Conservation (phyloP, 2,888 invertebrate species). For the Sarcophaga rosellei region DNA sequence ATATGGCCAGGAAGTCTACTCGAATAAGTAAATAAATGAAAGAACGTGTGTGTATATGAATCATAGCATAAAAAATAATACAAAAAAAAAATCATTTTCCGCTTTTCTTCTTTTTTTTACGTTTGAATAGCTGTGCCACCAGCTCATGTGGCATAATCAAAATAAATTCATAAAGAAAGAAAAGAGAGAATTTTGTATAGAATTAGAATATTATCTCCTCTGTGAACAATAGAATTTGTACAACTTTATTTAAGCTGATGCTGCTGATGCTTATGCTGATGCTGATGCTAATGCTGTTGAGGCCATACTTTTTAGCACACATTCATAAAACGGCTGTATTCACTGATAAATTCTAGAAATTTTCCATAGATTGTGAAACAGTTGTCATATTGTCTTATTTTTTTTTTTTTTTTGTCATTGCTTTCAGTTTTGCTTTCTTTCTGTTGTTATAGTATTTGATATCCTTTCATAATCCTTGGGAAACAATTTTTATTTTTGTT, state of each 20-base stretch:
- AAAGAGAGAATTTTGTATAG: slow-evolving; percentile 15
- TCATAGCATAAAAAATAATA: slow-evolving; percentile 15
- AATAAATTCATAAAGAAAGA: background rate
- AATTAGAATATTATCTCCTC: slow-evolving; percentile 54
- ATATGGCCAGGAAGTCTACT: slow-evolving; percentile 46
- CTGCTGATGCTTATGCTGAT: slow-evolving; percentile 1
- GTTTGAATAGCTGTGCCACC: background rate
- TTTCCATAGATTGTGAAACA: slow-evolving; percentile 35
- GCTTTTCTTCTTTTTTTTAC: slow-evolving; percentile 22
- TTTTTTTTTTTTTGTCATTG: background rate
- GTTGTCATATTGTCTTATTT: background rate
- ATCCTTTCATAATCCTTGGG: slow-evolving; percentile 39
- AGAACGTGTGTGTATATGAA: slow-evolving; percentile 51
- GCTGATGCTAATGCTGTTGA: background rate
- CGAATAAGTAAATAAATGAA: slow-evolving; percentile 54
- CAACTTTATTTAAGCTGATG: slow-evolving; percentile 61
- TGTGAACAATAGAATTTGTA: slow-evolving; percentile 55
- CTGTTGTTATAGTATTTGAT: slow-evolving; percentile 24
- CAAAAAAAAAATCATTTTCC: slow-evolving; percentile 1
- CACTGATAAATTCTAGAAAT: slow-evolving; percentile 37
- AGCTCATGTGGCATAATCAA: slow-evolving; percentile 20
- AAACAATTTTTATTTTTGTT: slow-evolving; percentile 34
- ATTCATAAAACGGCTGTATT: slow-evolving; percentile 9
- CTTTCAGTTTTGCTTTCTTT: background rate
- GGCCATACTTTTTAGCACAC: background rate